Base-by-base conservation (phyloP, 2,113 vertebrate genomes). In the Barbus barbus region DNA sequence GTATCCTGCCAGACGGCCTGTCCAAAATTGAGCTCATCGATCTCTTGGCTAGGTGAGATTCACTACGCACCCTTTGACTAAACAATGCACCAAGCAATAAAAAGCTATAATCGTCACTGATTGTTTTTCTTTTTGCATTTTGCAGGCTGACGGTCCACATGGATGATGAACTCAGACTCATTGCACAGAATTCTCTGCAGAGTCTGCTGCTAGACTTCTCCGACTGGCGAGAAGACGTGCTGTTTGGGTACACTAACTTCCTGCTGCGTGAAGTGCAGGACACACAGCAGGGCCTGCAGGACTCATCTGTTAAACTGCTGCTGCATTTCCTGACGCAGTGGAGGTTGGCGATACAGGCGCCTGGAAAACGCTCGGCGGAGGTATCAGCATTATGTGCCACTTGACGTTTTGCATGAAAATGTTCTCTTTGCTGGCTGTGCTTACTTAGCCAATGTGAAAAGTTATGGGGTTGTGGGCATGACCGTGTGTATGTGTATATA, bases 151-250 rank as follows among this genome's bases (percentile, higher is more conserved):
- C 98, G 0, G 98, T 99, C 82, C 98, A 99, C 87, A 99, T 99
- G 98, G 98, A 99, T 56, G 97, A 99, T 87, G 98, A 99, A 84
- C 96, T 99, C 67, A 95, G 98, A n/a, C 96, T 98, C 28, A 98
- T 99, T 88, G 97, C 98, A 67, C 97, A 99, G 91, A 99, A 98
- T 86, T 99, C 97, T 86, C 94, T 99, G 84, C 98, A 99, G 92
- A 98, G 98, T 75, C 92, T 99, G 67, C 94, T 99, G 69, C 95
- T 99, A 65, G 98, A 99, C 90, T 98, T 99, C 91, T 94, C 96
- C 1, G 98, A 99, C 90, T 99, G 98, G 98, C 94, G 98, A 81
- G 97, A 98, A 90, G 98, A 99, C 5, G 98, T 99, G 0, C 93
- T 99, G 6, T 99, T 99, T 79, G 98, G 97, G 86, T 99, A 99